Conservation (phyloP, 2,113 vertebrate species). For the Perccottus glenii region DNA sequence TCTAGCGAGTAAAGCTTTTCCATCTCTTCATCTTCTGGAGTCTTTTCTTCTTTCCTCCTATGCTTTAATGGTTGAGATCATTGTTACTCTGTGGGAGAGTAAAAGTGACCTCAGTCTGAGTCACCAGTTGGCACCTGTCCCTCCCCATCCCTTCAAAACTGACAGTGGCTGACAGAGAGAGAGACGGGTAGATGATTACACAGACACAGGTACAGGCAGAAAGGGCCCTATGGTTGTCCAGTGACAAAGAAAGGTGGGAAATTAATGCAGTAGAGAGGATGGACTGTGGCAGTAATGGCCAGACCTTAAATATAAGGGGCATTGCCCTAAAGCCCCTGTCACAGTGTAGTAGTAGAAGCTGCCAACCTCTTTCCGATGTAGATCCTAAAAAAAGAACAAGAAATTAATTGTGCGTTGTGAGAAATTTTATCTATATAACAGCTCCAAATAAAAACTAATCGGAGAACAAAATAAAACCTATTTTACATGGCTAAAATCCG, state of each 20-base stretch:
- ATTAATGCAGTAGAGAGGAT: constrained; percentile 38
- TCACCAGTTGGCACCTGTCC: constrained; percentile 41
- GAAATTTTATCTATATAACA: not conserved
- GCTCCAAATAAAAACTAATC: no score
- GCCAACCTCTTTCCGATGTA: constrained; percentile 80
- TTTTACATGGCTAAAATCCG: no score
- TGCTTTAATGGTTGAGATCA: constrained; percentile 50
- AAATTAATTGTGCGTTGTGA: not conserved
- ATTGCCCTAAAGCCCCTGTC: constrained; percentile 39
- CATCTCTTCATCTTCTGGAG: constrained; percentile 26
- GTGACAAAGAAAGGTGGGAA: constrained; percentile 30
- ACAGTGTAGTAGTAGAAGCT: constrained; percentile 75
- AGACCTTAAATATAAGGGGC: constrained; percentile 36
- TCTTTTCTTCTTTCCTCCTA: constrained; percentile 33
- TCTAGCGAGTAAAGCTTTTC: constrained; percentile 30
- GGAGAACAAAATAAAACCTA: no score
- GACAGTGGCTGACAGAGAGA: constrained; percentile 45
- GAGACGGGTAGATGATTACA: constrained; percentile 28
- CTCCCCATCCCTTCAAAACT: constrained; percentile 33
- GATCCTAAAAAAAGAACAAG: constrained; percentile 62
- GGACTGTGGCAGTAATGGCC: constrained; percentile 55
- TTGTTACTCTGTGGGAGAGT: constrained; percentile 50
- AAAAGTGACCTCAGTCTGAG: constrained; percentile 63
- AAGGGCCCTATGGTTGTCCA: constrained; percentile 54
- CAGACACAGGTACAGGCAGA: constrained; percentile 43